A percentile compares a stretch with the other conserved stretches of the same genome.
These are phyloP conservation scores for Pavo muticus DNA, from an alignment of 2,113 vertebrate genomes.

Conservation along the genomic window DNA sequence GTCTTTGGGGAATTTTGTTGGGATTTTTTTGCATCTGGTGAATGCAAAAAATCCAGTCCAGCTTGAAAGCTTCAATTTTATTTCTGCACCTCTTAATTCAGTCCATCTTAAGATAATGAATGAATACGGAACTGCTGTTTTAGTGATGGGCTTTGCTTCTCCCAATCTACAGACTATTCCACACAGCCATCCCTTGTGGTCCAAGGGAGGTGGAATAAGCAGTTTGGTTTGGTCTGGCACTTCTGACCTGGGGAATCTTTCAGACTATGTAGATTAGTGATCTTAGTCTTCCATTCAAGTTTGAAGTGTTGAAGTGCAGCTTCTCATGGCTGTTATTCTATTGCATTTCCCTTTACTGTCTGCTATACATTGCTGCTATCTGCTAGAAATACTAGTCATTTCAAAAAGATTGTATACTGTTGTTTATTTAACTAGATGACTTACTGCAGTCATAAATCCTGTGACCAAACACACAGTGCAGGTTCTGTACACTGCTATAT, in stretches of 20 bases:
- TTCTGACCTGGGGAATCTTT: not conserved
- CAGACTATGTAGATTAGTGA: not conserved
- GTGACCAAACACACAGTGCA: not conserved
- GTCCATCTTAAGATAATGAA: not conserved
- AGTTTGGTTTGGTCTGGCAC: not conserved
- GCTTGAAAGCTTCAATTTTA: not conserved
- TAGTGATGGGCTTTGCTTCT: not conserved
- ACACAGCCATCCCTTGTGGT: fast-evolving
- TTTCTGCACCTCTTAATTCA: not conserved
- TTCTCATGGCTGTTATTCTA: not conserved
- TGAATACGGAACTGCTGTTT: not conserved
- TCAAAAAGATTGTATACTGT: not conserved
- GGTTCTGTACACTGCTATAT: not conserved
- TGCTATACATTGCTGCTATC: not conserved
- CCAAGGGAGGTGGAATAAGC: not conserved
- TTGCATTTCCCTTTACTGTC: not conserved
- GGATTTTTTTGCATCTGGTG: not conserved
- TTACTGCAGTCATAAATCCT: not conserved
- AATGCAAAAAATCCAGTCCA: too few relatives aligned
- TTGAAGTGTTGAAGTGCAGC: not conserved
- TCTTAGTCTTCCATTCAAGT: not conserved
- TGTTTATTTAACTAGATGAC: not conserved
- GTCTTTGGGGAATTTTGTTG: not conserved
- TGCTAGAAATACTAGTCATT: not conserved
- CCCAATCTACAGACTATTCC: not conserved